Evolutionary conservation across 2,888 invertebrate species (phyloP).

Genomic region (Carabus problematicus): DNA sequence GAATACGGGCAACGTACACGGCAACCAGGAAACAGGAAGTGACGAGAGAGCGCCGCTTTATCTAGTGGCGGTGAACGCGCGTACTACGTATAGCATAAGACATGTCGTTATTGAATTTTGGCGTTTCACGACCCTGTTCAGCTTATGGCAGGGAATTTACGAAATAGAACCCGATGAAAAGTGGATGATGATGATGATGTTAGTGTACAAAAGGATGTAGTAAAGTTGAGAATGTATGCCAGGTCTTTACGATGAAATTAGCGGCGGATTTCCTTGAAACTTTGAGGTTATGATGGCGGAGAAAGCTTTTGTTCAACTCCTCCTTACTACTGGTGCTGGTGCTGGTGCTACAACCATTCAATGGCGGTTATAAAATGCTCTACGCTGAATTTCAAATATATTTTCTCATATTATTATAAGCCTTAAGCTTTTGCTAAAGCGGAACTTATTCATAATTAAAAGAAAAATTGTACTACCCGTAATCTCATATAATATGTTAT

Average conservation of each 20-base stretch:
- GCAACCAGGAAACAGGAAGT: background rate
- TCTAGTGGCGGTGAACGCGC: background rate
- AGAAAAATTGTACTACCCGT: too few species aligned
- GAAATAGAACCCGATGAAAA: background rate
- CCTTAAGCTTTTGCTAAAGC: too few species aligned
- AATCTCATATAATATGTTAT: too few species aligned
- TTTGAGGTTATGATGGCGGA: slow-evolving; percentile 4
- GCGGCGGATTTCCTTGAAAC: slow-evolving; percentile 16
- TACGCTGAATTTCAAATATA: too few species aligned
- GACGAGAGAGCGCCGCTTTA: background rate
- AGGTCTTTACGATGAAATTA: slow-evolving; percentile 14
- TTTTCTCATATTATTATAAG: too few species aligned
- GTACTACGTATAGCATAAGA: background rate
- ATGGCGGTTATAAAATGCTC: background rate
- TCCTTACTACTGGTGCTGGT: background rate
- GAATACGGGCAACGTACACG: too few species aligned
- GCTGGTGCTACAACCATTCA: background rate
- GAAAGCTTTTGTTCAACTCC: background rate
- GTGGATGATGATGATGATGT: slow-evolving; percentile 29
- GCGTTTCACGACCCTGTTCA: too few species aligned
- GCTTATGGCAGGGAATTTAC: too few species aligned
- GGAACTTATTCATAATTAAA: too few species aligned
- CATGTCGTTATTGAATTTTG: slow-evolving; percentile 12
- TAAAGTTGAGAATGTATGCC: slow-evolving; percentile 24
- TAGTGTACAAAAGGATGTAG: slow-evolving; percentile 24